Percentiles rank a stretch among this genome's conserved stretches.
Evolutionary conservation across 1,140 invertebrate genomes (phyloP).

Genomic region (Eupristina koningsbergeri): DNA sequence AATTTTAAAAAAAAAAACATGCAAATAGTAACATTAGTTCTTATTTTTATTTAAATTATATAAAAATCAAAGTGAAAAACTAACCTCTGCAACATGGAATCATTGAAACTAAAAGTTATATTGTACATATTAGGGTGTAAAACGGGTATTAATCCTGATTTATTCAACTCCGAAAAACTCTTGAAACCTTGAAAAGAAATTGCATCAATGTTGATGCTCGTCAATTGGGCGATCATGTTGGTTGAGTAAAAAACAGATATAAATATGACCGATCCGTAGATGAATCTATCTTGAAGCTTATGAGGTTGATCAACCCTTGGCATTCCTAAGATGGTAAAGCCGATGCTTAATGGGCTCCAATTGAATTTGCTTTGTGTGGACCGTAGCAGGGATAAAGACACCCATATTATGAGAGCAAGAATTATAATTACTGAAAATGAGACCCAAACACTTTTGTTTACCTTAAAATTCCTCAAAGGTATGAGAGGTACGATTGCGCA

Average conservation of each 20-base stretch:
- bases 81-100: background rate
- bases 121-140: constrained; percentile 42
- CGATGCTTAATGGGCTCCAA: constrained; percentile 8
- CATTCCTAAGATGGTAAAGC: background rate
- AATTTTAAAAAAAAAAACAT: too few relatives aligned
- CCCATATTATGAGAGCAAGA: background rate
- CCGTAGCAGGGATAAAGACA: background rate
- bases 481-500: constrained; percentile 24
- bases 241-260: constrained; percentile 30
- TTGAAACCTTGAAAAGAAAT: background rate
- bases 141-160: constrained; percentile 15
- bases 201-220: background rate
- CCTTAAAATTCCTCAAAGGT: background rate
- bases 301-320: background rate
- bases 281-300: background rate
- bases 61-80: background rate
- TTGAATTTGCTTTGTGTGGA: too few relatives aligned
- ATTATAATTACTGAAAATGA: background rate
- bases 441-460: background rate
- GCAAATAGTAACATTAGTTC: too few relatives aligned
- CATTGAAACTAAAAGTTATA: constrained; percentile 3
- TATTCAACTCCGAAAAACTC: background rate
- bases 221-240: constrained; percentile 8
- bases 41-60: background rate
- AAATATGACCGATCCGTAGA: constrained; percentile 1